Percentiles rank a stretch among this genome's conserved stretches.
These are phyloP conservation scores for Syndactyla subalaris DNA, from an alignment of 2,797 vertebrate species.

Conservation along the genomic window DNA sequence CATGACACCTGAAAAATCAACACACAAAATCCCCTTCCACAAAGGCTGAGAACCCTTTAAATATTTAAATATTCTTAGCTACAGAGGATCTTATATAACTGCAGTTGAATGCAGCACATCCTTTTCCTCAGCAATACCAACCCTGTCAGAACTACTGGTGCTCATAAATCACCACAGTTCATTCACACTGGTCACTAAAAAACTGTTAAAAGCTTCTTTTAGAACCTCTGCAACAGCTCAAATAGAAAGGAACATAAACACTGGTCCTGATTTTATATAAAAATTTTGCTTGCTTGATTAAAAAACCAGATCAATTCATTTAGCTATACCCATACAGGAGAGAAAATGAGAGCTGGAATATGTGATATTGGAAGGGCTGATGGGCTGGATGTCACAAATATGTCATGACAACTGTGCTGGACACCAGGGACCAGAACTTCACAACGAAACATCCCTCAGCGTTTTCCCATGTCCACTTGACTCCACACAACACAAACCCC, in stretches of 20 bases:
- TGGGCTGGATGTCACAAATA: background rate
- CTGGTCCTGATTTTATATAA: background rate
- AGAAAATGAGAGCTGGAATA: background rate
- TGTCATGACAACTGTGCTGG: background rate
- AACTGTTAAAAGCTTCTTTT: background rate
- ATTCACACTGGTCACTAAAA: background rate
- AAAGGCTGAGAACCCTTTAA: background rate
- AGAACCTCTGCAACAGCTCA: background rate
- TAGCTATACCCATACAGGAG: background rate
- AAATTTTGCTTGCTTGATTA: background rate
- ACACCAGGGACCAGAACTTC: background rate
- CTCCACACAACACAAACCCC: background rate
- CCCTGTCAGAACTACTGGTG: background rate
- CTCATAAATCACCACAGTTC: background rate
- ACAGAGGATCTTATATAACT: background rate
- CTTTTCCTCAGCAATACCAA: background rate
- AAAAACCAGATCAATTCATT: background rate
- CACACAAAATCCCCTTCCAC: background rate
- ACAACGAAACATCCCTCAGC: background rate
- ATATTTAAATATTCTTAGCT: background rate
- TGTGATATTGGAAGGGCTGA: background rate
- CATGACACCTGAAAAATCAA: background rate
- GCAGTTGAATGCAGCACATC: rapidly evolving
- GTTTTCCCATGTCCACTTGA: background rate
- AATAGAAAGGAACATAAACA: background rate